Percentiles rank a stretch among this genome's conserved stretches.
These are phyloP conservation scores for Philopedon plagiatum DNA, from an alignment of 2,888 invertebrate genomes.

Conservation along the genomic window DNA sequence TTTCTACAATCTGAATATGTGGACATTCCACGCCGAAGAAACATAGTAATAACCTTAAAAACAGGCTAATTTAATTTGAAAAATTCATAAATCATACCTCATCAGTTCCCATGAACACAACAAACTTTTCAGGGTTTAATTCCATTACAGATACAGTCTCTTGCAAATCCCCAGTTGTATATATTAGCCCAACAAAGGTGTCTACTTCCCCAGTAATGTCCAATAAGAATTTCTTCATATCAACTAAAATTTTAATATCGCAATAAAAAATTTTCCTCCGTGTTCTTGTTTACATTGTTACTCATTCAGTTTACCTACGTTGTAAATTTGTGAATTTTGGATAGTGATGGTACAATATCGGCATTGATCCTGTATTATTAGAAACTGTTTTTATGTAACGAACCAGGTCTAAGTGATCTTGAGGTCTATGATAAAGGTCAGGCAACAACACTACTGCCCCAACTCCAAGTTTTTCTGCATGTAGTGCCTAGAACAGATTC, in stretches of 20 bases:
- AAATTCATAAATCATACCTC: slow-evolving; percentile 56
- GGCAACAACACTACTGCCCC: slow-evolving; percentile 83
- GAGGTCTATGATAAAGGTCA: slow-evolving; percentile 83
- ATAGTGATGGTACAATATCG: slow-evolving; percentile 88
- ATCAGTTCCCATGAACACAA: slow-evolving; percentile 65
- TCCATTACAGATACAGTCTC: slow-evolving; percentile 61
- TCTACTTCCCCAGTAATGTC: slow-evolving; percentile 66
- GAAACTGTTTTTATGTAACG: slow-evolving; percentile 77
- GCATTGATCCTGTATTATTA: slow-evolving; percentile 71
- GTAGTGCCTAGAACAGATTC: slow-evolving; percentile 70
- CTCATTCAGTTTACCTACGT: slow-evolving; percentile 73
- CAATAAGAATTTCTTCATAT: slow-evolving; percentile 63
- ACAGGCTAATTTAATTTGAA: neutral
- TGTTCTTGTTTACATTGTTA: too few relatives aligned
- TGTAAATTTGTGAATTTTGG: slow-evolving; percentile 81
- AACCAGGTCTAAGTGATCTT: slow-evolving; percentile 74
- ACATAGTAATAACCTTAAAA: too few relatives aligned
- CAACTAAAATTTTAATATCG: slow-evolving; percentile 60
- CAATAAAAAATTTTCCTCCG: too few relatives aligned
- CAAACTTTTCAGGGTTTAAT: slow-evolving; percentile 63
- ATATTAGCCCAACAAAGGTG: slow-evolving; percentile 65
- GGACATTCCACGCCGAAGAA: too few relatives aligned
- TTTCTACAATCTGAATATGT: too few relatives aligned
- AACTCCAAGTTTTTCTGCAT: slow-evolving; percentile 77
- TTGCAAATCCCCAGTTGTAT: slow-evolving; percentile 62